Evolutionary conservation across 2,113 vertebrate genomes (phyloP), one percentile per base, ranked within the genome.

Genomic region (Brachyhypopomus gauderio): DNA sequence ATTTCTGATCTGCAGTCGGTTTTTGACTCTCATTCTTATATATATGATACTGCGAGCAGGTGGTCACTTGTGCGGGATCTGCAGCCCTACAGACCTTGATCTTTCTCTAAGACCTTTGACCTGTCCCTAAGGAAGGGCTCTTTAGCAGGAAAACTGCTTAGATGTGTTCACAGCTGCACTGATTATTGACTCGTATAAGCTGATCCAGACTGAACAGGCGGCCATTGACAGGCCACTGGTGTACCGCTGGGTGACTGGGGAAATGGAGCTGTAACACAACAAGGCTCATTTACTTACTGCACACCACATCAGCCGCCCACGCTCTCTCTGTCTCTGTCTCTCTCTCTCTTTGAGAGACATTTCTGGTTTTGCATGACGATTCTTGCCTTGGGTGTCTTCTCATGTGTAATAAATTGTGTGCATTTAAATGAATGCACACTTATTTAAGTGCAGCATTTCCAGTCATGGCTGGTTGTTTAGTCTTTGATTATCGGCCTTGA

Each of bases 391-490:
- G 12, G 12, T 38, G 36, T 22, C 16, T n/a, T 41, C 11, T 22
- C 38, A 69, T 38, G 30, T 69, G 30, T 20, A 5, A 70, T 17
- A 4, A 70, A 20, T 41, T 38, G 19, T 38, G 34, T 41, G 63
- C 25, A 14, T 36, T 41, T 19, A 72, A 80, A 70, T 84, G 80
- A 85, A 84, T 84, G 79, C 80, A 75, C 76, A 72, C 38, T 77
- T 69, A 79, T 82, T 85, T 81, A 75, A 70, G 52, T 58, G 82
- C 77, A 45, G 80, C 66, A n/a, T 60, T 81, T 81, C 78, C 75
- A 38, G 38, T 30, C 69, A 56, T 27, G 63, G 25, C 52, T 55
- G 69, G 48, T 41, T 60, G 34, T 3, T 52, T 52, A 14, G 45
- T 14, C 11, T 52, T 52, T 52, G 45, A 52, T 52, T 52, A 75